Evolutionary conservation across 2,888 invertebrate species (phyloP).

Genomic region (Drosophila suboccidentalis): DNA sequence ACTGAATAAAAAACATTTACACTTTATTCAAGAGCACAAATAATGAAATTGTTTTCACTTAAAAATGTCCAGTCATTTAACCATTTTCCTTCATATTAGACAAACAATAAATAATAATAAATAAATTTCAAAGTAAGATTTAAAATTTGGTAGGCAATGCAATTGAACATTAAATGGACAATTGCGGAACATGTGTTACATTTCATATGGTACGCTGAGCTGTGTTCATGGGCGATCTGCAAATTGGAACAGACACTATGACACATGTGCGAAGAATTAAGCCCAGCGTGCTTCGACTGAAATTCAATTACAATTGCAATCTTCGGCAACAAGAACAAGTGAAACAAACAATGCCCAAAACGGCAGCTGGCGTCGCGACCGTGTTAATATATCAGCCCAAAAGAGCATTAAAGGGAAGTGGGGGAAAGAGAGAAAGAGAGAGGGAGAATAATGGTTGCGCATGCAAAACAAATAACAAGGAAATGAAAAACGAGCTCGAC

Average conservation of each 20-base stretch:
- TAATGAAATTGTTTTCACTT: no score
- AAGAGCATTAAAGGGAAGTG: slow-evolving; percentile 16
- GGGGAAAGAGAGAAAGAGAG: not conserved
- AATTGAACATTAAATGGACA: not conserved
- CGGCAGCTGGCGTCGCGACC: slow-evolving; percentile 50
- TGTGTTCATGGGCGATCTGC: slow-evolving; percentile 11
- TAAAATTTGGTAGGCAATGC: not conserved
- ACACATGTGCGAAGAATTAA: slow-evolving; percentile 38
- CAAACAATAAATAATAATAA: not conserved
- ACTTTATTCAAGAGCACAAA: no score
- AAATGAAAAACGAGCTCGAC: slow-evolving; percentile 81
- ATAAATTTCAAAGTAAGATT: not conserved
- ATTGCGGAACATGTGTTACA: not conserved
- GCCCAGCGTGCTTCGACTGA: slow-evolving; percentile 33
- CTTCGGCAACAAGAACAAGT: slow-evolving; percentile 53
- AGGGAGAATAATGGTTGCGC: slow-evolving; percentile 8
- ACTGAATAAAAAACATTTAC: no score
- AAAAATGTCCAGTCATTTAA: no score
- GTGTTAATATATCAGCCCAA: slow-evolving; percentile 69
- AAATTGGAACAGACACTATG: slow-evolving; percentile 25
- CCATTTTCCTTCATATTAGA: no score
- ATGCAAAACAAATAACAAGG: slow-evolving; percentile 79
- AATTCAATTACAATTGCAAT: slow-evolving; percentile 73
- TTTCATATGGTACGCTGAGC: not conserved
- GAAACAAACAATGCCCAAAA: slow-evolving; percentile 43